Conservation (phyloP, 2,797 vertebrate genomes). For the Hypotaenidia philippensis region DNA sequence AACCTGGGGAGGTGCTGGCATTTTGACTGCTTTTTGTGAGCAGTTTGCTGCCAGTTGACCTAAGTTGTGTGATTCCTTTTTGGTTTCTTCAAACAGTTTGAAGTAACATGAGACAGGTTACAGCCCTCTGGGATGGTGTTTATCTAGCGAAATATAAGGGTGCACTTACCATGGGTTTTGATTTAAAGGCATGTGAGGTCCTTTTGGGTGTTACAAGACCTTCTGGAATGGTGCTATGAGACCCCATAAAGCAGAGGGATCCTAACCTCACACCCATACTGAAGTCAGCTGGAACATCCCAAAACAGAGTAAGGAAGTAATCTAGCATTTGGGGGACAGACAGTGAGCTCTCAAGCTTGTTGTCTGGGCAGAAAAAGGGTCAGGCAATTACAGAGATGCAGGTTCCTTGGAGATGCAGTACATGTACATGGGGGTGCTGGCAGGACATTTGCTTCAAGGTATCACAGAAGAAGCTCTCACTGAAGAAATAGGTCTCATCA, state of each 20-base stretch:
- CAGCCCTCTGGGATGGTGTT: background rate
- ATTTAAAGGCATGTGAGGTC: background rate
- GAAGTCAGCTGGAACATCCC: background rate
- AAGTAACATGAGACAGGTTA: background rate
- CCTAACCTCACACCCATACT: fast-evolving
- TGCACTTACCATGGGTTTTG: background rate
- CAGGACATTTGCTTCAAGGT: background rate
- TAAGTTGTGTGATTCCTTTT: background rate
- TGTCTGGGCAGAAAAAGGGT: background rate
- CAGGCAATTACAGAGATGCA: background rate
- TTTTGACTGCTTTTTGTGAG: background rate
- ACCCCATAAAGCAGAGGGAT: background rate
- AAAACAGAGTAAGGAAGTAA: background rate
- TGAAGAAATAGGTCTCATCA: background rate
- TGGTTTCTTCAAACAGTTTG: background rate
- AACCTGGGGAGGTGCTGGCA: background rate
- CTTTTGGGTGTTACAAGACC: background rate
- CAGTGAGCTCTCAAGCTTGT: background rate
- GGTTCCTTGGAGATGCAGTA: background rate
- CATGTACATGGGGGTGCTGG: fast-evolving
- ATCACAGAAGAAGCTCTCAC: background rate
- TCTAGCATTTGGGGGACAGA: background rate
- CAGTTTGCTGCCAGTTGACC: background rate
- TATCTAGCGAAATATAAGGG: background rate
- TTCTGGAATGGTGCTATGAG: background rate